A percentile compares a stretch with the other conserved stretches of the same genome.
Conservation (phyloP, 2,797 vertebrate species). For the Tapera naevia region DNA sequence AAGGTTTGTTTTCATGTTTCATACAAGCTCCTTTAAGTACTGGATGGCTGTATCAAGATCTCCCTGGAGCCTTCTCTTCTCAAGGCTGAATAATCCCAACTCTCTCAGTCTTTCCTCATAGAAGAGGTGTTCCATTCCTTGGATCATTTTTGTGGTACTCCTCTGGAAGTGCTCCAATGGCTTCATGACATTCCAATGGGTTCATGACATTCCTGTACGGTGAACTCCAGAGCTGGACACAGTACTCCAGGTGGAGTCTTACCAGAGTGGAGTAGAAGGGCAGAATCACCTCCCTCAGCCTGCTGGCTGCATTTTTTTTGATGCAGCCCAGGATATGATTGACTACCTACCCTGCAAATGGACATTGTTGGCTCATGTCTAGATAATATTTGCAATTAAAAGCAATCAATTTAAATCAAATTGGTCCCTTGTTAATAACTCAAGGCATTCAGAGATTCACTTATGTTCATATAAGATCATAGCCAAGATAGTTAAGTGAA, state of each 20-base stretch:
- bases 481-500: not conserved
- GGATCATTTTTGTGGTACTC: not conserved
- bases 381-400: not conserved
- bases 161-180: not conserved
- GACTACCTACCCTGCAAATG: accelerated
- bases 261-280: not conserved
- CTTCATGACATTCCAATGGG: not conserved
- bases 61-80: not conserved
- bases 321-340: not conserved
- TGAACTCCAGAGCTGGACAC: accelerated
- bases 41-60: not conserved
- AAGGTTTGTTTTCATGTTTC: not conserved
- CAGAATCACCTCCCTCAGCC: not conserved
- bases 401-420: not conserved
- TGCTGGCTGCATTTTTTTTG: not conserved
- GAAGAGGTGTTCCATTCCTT: not conserved
- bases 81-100: not conserved
- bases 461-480: not conserved
- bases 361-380: accelerated
- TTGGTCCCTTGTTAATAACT: not conserved
- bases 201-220: not conserved
- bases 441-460: not conserved
- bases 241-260: not conserved
- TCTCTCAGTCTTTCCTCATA: not conserved
- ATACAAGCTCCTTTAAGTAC: not conserved